These are phyloP conservation scores for Otocyon megalotis DNA, from an alignment of 2,113 vertebrate genomes.

Conservation along the genomic window DNA sequence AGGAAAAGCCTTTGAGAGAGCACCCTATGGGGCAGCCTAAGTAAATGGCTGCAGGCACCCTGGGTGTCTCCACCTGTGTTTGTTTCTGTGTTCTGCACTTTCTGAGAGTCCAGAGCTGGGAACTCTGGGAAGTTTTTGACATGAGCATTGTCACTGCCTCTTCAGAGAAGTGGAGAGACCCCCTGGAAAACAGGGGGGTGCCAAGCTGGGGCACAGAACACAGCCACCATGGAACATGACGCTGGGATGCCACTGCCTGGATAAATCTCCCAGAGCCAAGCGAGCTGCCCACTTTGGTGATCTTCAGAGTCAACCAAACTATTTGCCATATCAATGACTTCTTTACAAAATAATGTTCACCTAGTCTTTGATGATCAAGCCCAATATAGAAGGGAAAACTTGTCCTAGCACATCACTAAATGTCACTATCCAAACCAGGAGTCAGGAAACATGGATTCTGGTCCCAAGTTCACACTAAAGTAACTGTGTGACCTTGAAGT, in stretches of 20 bases:
- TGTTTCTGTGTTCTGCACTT: neutral
- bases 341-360: neutral
- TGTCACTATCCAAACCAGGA: neutral
- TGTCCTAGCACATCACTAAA: neutral
- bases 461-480: neutral
- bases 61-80: neutral
- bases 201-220: neutral
- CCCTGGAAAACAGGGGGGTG: neutral
- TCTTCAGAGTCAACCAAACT: neutral
- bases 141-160: neutral
- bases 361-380: neutral
- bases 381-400: neutral
- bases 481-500: neutral
- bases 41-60: neutral
- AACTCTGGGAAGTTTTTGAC: neutral
- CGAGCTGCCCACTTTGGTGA: neutral
- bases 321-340: neutral
- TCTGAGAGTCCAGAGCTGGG: neutral
- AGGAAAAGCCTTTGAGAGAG: neutral
- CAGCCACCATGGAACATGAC: accelerated
- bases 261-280: neutral
- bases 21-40: neutral
- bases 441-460: neutral
- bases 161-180: neutral
- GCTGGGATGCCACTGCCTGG: neutral